Evolutionary conservation across 1,140 invertebrate species (phyloP).

Genomic region (Sesamia nonagrioides): DNA sequence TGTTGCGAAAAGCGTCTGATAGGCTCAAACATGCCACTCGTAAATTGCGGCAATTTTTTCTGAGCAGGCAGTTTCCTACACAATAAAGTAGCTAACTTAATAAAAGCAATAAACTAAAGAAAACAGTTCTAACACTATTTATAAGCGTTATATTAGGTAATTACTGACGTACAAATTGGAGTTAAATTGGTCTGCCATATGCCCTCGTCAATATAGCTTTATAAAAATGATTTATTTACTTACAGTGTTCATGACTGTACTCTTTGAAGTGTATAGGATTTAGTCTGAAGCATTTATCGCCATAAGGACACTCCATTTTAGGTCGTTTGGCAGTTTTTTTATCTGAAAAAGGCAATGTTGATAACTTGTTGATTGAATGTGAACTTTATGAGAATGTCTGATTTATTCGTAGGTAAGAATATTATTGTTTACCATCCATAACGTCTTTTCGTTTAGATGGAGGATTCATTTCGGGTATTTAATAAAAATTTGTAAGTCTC

Average conservation of each 20-base stretch:
- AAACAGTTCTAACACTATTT: no score
- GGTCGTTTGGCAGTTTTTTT: slow-evolving; percentile 66
- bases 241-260: slow-evolving; percentile 93
- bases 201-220: no score
- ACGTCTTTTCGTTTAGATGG: slow-evolving; percentile 62
- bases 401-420: neutral
- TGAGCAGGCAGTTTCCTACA: no score
- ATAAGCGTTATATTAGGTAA: no score
- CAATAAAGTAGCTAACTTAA: no score
- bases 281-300: slow-evolving; percentile 92
- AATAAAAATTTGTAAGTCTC: neutral
- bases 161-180: no score
- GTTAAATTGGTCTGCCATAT: no score
- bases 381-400: neutral
- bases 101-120: no score
- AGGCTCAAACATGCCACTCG: no score
- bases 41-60: no score
- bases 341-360: slow-evolving; percentile 61
- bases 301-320: slow-evolving; percentile 90
- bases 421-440: slow-evolving; percentile 58
- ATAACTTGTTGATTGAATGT: neutral
- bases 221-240: slow-evolving; percentile 57
- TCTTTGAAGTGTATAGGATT: slow-evolving; percentile 94
- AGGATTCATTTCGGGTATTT: slow-evolving; percentile 55
- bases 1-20: no score